Base-by-base conservation (phyloP, 2,888 invertebrate genomes). In the Syrista parreyssii region DNA sequence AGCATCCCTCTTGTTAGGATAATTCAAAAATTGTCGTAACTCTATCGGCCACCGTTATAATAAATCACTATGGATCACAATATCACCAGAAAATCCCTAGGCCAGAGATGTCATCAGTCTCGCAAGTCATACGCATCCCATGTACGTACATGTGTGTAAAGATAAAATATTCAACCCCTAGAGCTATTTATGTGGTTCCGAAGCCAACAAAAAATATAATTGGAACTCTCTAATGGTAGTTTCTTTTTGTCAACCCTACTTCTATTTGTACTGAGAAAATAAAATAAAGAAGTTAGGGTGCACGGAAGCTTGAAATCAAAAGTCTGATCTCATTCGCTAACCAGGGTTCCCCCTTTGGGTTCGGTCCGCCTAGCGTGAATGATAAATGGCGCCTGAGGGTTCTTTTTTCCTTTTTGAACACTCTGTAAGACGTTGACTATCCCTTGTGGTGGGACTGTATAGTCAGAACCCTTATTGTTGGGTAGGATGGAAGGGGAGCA, bases 401-500 rank as follows among this genome's bases (percentile, higher is more conserved):
- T 55, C 23, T 55, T 23, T 55, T 55, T 40, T 23, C 0, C 40
- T 6, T 55, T 71, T 71, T 31, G 71, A 33, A 71, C 32, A 23
- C 71, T 32, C 71, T 12, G 71, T 71, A 71, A 71, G 32, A 71
- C 71, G 12, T 71, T 55, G 31, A 71, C 71, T 71, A 33, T 32
- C 32, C 71, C 31, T 33, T 33, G 31, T 33, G 71, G 71, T 33
- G 31, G 32, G 31, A 71, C 31, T 71, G 71, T 71, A 31, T 11
- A 71, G 75, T 75, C 80, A 81, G 23, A 23, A 78, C 83, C 74
- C 82, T 80, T 79, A 71, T 75, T 34, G 74, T 79, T 40, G 76
- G 77, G 77, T 81, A 82, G 76, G 78, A 83, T 82, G 85, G 82
- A 82, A 84, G 87, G 82, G 82, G 80, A 85, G 85, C 86, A 84